A percentile compares a stretch with the other conserved stretches of the same genome.
Conservation (phyloP, 1,140 invertebrate genomes). For the Arctopsyche grandis region DNA sequence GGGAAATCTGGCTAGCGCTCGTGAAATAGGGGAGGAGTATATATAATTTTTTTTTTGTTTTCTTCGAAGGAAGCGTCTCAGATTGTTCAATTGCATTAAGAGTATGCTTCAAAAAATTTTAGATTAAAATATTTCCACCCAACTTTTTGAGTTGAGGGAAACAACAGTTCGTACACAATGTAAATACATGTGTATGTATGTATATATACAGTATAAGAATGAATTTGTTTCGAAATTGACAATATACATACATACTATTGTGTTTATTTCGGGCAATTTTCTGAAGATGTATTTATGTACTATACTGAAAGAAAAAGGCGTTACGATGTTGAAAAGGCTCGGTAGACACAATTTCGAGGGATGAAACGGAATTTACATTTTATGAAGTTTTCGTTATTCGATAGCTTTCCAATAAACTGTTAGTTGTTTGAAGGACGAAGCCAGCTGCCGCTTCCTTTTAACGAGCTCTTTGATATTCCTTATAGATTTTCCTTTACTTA, state of each 20-base stretch:
- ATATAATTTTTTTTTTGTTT: slow-evolving; percentile 24
- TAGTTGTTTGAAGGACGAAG: slow-evolving; percentile 43
- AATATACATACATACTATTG: not conserved
- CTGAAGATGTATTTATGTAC: too few species aligned
- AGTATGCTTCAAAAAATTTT: slow-evolving; percentile 36
- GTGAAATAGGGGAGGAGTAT: not conserved
- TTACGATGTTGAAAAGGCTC: slow-evolving; percentile 18
- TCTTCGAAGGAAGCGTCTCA: slow-evolving; percentile 18
- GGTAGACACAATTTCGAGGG: slow-evolving; percentile 30
- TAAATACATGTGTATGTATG: not conserved
- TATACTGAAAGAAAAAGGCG: not conserved
- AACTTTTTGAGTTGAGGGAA: not conserved
- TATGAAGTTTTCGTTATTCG: slow-evolving; percentile 50
- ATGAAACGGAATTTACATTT: slow-evolving; percentile 47
- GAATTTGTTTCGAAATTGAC: not conserved
- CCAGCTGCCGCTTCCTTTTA: slow-evolving; percentile 46
- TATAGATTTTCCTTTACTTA: not conserved
- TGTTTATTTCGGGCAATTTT: too few species aligned
- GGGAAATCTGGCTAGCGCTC: slow-evolving; percentile 13
- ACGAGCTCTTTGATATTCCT: slow-evolving; percentile 32
- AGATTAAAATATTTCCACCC: slow-evolving; percentile 38
- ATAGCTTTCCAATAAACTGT: slow-evolving; percentile 51
- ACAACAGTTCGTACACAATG: not conserved
- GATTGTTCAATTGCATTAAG: slow-evolving; percentile 47
- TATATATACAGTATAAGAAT: not conserved